These are phyloP conservation scores for Gallinago nigripennis DNA, from an alignment of 2,797 vertebrate genomes.

Conservation along the genomic window DNA sequence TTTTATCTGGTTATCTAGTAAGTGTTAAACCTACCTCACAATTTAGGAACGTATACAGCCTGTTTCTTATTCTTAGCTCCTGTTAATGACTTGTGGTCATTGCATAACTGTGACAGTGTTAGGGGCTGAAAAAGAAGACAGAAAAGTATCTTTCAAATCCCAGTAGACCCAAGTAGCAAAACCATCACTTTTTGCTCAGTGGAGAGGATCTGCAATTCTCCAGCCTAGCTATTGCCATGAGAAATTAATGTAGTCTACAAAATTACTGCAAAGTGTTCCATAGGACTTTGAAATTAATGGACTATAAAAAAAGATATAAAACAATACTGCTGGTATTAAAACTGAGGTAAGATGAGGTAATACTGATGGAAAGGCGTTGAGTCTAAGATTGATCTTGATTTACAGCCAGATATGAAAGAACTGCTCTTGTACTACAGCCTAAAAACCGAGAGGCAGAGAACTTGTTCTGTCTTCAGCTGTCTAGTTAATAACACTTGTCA, in stretches of 20 bases:
- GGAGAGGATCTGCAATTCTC: slow-evolving; percentile 45
- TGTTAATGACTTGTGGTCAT: neutral
- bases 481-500: slow-evolving; percentile 71
- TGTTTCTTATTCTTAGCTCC: neutral
- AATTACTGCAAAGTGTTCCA: slow-evolving; percentile 67
- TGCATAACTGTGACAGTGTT: neutral
- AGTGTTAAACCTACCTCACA: neutral
- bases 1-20: neutral
- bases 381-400: slow-evolving; percentile 64
- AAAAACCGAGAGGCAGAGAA: slow-evolving; percentile 43
- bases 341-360: slow-evolving; percentile 59
- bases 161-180: neutral
- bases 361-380: slow-evolving; percentile 43
- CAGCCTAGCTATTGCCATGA: slow-evolving; percentile 8
- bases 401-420: slow-evolving; percentile 46
- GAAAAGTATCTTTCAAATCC: slow-evolving; percentile 11
- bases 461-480: slow-evolving; percentile 67
- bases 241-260: slow-evolving; percentile 69
- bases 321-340: slow-evolving; percentile 67
- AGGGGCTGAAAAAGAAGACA: neutral
- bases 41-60: neutral
- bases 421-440: slow-evolving; percentile 35
- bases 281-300: slow-evolving; percentile 69
- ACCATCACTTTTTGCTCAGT: slow-evolving; percentile 17
- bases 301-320: slow-evolving; percentile 71